A percentile compares a stretch with the other conserved stretches of the same genome.
phyloP scores from a whole-genome alignment of 37 sponge, comb jelly and placozoan genomes.

The Diacarnus erythraeanus region DNA sequence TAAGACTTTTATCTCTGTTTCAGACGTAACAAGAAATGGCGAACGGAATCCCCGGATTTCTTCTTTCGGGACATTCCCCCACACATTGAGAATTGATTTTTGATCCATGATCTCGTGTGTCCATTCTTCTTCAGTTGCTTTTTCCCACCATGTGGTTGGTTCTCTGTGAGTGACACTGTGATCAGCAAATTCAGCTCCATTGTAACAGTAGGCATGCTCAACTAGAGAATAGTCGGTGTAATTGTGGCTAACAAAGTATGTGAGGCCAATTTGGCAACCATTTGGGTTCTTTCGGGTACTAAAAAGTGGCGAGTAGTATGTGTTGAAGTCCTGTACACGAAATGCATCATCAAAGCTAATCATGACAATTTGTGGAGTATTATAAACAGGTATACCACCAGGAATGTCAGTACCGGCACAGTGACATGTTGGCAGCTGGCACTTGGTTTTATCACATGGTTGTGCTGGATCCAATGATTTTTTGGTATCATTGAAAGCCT shows the following conservation, averaged over 20 bases:
- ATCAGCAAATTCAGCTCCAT: constrained; percentile 48
- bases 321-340: constrained; percentile 12
- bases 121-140: constrained; percentile 26
- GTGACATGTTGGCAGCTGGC: constrained; percentile 49
- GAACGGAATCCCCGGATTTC: constrained; percentile 39
- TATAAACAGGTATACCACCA: constrained; percentile 27
- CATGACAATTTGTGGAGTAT: constrained; percentile 57
- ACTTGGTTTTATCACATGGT: constrained; percentile 29
- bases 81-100: constrained; percentile 43
- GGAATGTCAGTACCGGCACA: constrained; percentile 57
- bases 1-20: constrained; percentile 39
- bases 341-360: constrained; percentile 43
- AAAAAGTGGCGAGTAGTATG: constrained; percentile 24
- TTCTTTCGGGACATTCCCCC: constrained; percentile 27
- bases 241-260: constrained; percentile 45
- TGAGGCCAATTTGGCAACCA: constrained; percentile 46
- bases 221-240: constrained; percentile 57
- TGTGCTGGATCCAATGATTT: constrained; percentile 21
- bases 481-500: not conserved
- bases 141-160: constrained; percentile 46
- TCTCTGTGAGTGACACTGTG: constrained; percentile 43
- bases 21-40: constrained; percentile 43
- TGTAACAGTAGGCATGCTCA: constrained; percentile 34
- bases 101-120: constrained; percentile 37
- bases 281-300: constrained; percentile 33